Conservation (phyloP, 2,797 vertebrate species). For the Pipistrellus pygmaeus region DNA sequence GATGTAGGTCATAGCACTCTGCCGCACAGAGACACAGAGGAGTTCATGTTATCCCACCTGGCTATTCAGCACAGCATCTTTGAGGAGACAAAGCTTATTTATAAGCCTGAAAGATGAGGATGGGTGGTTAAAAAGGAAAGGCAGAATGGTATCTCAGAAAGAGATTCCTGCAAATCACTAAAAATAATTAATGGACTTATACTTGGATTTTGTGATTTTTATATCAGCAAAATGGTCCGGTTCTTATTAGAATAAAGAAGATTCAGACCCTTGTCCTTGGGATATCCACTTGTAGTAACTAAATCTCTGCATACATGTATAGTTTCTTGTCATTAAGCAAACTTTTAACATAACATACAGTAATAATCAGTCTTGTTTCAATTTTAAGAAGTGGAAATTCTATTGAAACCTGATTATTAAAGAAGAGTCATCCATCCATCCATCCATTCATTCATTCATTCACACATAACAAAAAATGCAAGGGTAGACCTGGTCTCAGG, state of each 20-base stretch:
- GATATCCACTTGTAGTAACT: background rate
- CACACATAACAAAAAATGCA: background rate
- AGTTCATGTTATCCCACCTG: background rate
- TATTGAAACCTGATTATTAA: slow-evolving; percentile 17
- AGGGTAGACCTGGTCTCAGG: background rate
- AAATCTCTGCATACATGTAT: background rate
- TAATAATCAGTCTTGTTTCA: slow-evolving; percentile 20
- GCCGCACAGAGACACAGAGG: background rate
- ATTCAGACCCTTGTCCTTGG: background rate
- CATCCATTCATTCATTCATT: background rate
- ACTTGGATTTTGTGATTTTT: slow-evolving; percentile 43
- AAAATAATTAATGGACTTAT: slow-evolving; percentile 32
- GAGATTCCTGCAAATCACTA: background rate
- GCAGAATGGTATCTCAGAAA: background rate
- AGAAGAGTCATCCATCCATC: background rate
- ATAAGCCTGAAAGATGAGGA: slow-evolving; percentile 7
- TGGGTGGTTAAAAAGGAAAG: slow-evolving; percentile 7
- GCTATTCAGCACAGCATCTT: background rate
- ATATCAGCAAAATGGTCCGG: slow-evolving; percentile 1
- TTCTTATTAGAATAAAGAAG: slow-evolving; percentile 11
- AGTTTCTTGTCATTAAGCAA: slow-evolving; percentile 17
- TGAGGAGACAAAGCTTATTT: background rate
- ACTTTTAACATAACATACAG: background rate
- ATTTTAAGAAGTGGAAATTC: slow-evolving; percentile 11
- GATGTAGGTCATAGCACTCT: background rate